Conservation (phyloP, 2,888 invertebrate species). For the Acleris laterana region DNA sequence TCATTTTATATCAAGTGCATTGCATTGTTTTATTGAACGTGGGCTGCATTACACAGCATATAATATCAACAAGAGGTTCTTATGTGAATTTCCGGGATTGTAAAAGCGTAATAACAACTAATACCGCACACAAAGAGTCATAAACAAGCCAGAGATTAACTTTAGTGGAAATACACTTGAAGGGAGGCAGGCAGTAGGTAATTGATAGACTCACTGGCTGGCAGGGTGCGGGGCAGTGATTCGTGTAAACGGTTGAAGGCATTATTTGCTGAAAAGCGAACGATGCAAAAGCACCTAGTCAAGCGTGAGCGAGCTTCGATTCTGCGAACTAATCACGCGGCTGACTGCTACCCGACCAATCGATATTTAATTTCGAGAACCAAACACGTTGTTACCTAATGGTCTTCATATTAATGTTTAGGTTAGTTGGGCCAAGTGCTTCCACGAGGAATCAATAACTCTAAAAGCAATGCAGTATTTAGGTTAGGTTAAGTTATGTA, state of each 20-base stretch:
- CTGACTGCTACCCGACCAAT: slow-evolving; percentile 65
- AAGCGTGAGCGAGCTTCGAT: slow-evolving; percentile 57
- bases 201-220: slow-evolving; percentile 45
- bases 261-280: slow-evolving; percentile 65
- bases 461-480: no score
- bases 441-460: no score
- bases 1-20: slow-evolving; percentile 19
- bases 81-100: neutral
- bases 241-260: slow-evolving; percentile 68
- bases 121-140: slow-evolving; percentile 2
- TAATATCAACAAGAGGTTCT: neutral
- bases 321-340: slow-evolving; percentile 59
- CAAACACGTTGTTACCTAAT: slow-evolving; percentile 5
- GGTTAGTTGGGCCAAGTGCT: no score
- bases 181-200: slow-evolving; percentile 24
- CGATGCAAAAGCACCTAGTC: slow-evolving; percentile 69
- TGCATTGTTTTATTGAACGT: slow-evolving; percentile 18
- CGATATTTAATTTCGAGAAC: slow-evolving; percentile 54
- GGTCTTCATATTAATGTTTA: no score
- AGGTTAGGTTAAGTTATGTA: no score
- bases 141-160: slow-evolving; percentile 3
- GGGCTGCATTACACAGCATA: neutral
- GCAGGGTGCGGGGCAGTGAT: slow-evolving; percentile 65
- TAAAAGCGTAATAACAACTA: slow-evolving; percentile 1
- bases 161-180: slow-evolving; percentile 15